Base-by-base conservation (phyloP, 2,113 vertebrate species). In the Hippocampus guttulatus region DNA sequence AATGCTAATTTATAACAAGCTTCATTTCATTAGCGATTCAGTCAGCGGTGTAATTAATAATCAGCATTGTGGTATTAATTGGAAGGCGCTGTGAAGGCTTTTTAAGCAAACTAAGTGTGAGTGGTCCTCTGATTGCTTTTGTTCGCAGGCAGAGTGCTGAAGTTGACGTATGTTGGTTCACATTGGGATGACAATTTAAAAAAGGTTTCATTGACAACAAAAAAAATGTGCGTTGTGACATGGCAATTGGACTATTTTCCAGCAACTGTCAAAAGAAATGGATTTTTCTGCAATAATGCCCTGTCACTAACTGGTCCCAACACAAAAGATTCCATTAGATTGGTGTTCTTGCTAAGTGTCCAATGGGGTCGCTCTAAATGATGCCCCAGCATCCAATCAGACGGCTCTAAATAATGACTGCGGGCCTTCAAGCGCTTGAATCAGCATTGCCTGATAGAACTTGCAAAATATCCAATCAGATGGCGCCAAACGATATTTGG, bases 1-100 rank as follows among this genome's bases (percentile, higher is more conserved):
- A 64, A 64, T 64, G 62, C 47, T 78, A 55, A 63, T 58, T 64
- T 57, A 68, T n/a, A 72, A 63, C 23, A 33, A 30, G 63, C 66
- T 64, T 43, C 63, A 45, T 45, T 65, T 65, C 63, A 47, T 65
- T 65, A 65, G 7, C n/a, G 21, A 43, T 41, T 64, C 63, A 43
- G 38, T 64, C 63, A 14, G 40, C 14, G n/a, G 45, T 43, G 63
- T 65, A 47, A 65, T 65, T 45, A 65, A 65, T 47, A 65, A 65
- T 45, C 41, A 45, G 63, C 41, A 45, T n/a, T 45, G 12, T 45
- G n/a, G 41, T 41, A 45, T 65, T 65, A 47, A 65, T 25, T 65
- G 63, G 63, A 47, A 45, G 63, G 41, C 33, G 15, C 63, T 65
- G 41, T 47, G 41, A 65, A 64, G 12, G 41, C 63, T 25, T 43